Evolutionary conservation across 2,113 vertebrate genomes (phyloP), one percentile per base, ranked within the genome.

Genomic region (Podiceps cristatus): DNA sequence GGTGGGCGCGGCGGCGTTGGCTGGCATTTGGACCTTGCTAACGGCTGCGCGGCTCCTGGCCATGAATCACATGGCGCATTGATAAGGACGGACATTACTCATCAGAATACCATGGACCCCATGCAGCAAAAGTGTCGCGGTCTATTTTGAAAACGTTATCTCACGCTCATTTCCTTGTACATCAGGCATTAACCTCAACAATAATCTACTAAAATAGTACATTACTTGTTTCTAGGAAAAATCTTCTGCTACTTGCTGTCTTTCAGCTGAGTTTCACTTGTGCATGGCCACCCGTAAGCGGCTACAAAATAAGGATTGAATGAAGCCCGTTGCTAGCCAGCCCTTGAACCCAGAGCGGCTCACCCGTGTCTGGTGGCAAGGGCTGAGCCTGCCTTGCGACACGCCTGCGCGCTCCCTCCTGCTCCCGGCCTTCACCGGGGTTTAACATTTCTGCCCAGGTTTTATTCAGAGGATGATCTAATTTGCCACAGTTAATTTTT

Each of bases 121-220:
- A n/a, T 33, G 83, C 24, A 1, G 44, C 37, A 12, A 2, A 92
- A 96, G 83, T 94, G 96, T 95, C 72, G 31, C 2, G 5, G 68
- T 64, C 97, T 98, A 97, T 98, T 98, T 98, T 98, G 93, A 98
- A 98, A 98, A 63, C 4, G 71, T 97, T 98, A 98, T 98, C 97
- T 97, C 96, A 96, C n/a, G 20, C 96, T 97, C 67, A 3, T 95
- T 98, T 98, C 97, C 97, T 96, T 83, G 91, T 93, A 63, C 95
- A 96, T 94, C 95, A 91, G 92, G 52, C 86, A 6, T 69, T 60
- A 86, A 69, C 56, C 92, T 94, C 88, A 78, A 86, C 72, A 74
- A 83, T 67, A 73, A 77, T 40, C 95, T 52, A 59, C 95, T 94
- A 96, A 98, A 95, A 94, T 91, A 92, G 88, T 69, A 78, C 29